Evolutionary conservation across 92 coral and sea anemone genomes (phyloP), one percentile per base, ranked within the genome.

Genomic region (Phenganax subtilis): DNA sequence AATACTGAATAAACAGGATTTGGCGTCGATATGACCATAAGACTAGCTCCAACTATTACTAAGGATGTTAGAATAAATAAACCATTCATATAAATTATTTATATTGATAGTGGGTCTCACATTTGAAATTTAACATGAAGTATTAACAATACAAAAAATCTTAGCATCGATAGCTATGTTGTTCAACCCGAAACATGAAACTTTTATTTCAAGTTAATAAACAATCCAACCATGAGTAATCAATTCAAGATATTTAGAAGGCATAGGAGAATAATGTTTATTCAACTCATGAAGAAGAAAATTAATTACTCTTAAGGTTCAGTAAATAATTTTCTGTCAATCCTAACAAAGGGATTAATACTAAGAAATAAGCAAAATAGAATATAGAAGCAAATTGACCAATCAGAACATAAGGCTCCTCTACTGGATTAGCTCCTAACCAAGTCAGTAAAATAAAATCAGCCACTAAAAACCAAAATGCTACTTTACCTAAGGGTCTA

Each of bases 1-100:
- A 90, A 86, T 61, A 90, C 89, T 77, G 93, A 90, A 81, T 88
- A 89, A 60, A 90, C 91, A 31, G 93, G 93, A 78, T 88, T 90
- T 64, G 84, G 88, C 81, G 91, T 85, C 61, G 93, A 90, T 85
- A 90, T 88, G 16, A 90, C 93, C 91, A 90, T 85, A 72, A 90
- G 83, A 82, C 93, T 90, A 83, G 93, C 85, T 55, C 86, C 88
- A 82, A 86, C 83, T 79, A 79, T 79, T 79, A 12, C 83, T 79
- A 79, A 79, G 83, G 83, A 79, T 53, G 51, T 29, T 73, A 73
- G 29, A 53, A 73, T 76, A 76, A 76, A 76, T 76, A 76, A 73
- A 79, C 83, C n/a, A n/a, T n/a, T n/a, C n/a, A n/a, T n/a, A n/a
- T n/a, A n/a, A n/a, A n/a, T n/a, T 79, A 79, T 79, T 79, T 73